Evolutionary conservation across 2,797 vertebrate species (phyloP), one percentile per base, ranked within the genome.

Genomic region (Scarus forsteni): DNA sequence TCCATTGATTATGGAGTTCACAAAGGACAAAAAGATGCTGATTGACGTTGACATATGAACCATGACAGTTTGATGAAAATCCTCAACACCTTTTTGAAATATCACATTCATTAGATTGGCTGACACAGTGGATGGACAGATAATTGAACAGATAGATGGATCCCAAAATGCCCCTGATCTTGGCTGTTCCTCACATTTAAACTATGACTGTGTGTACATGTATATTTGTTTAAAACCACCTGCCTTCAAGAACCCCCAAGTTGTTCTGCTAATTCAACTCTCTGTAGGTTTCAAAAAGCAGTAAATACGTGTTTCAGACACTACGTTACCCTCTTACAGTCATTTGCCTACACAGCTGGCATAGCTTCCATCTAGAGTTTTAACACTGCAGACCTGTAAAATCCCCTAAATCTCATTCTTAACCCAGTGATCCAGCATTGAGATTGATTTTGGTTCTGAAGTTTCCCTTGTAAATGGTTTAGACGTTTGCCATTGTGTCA

Each of bases 331-430:
- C 39, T 83, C 79, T 88, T 79, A 13, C 43, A 72, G 60, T 82
- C 61, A 91, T 93, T 93, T 94, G 87, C 91, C 35, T 92, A 87
- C 80, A 70, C 91, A 90, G 89, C 91, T 93, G 91, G 91, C 84
- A 44, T 66, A 86, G 80, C 91, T 90, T 91, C 77, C 87, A 90
- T 78, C 81, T 70, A 83, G 72, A 77, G 70, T 80, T 64, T 77
- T 80, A 63, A 75, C 15, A 64, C 46, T 43, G 58, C 60, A 83
- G 48, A 66, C 88, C 70, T 61, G 79, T 44, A 88, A 91, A 92
- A 88, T 83, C 85, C 90, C 91, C 89, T 46, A 59, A 66, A 13
- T 56, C 52, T 79, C 54, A 16, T 56, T 80, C 36, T 70, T 42
- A 81, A 77, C 64, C 50, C 19, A 60, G 40, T 52, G 52, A 34